Percentiles rank a stretch among this genome's conserved stretches.
Conservation (phyloP, 2,113 vertebrate species). For the Thamnaconus septentrionalis region DNA sequence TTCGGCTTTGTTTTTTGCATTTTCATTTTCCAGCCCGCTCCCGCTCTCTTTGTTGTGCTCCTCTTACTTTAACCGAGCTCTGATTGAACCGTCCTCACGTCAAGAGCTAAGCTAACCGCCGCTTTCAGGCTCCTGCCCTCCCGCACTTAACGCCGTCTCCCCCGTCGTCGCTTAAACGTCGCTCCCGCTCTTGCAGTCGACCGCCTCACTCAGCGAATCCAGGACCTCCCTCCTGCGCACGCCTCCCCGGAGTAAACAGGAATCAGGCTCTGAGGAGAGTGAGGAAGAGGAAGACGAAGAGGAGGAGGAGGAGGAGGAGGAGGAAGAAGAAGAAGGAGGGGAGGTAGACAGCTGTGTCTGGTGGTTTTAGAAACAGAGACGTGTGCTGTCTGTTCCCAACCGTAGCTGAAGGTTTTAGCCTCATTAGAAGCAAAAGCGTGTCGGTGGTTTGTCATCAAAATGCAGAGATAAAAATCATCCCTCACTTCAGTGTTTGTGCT, state of each 20-base stretch:
- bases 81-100: too few relatives aligned
- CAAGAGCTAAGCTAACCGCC: too few relatives aligned
- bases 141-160: background rate
- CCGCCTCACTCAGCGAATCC: constrained; percentile 55
- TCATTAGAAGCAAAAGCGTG: background rate
- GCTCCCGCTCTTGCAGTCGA: constrained; percentile 60
- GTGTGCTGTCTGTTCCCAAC: constrained; percentile 21
- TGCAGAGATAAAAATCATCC: constrained; percentile 3
- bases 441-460: background rate
- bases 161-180: constrained; percentile 30
- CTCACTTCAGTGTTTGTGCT: constrained; percentile 19
- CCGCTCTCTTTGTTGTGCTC: constrained; percentile 1
- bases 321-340: constrained; percentile 48
- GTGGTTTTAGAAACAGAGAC: constrained; percentile 41
- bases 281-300: constrained; percentile 55
- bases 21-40: background rate
- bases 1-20: background rate
- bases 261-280: constrained; percentile 51
- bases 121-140: background rate
- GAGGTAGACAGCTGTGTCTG: constrained; percentile 62
- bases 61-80: background rate
- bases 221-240: constrained; percentile 36
- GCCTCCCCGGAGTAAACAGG: constrained; percentile 31
- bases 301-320: constrained; percentile 47
- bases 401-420: background rate